Conservation (phyloP, 2,797 vertebrate species). For the Argentina silus region DNA sequence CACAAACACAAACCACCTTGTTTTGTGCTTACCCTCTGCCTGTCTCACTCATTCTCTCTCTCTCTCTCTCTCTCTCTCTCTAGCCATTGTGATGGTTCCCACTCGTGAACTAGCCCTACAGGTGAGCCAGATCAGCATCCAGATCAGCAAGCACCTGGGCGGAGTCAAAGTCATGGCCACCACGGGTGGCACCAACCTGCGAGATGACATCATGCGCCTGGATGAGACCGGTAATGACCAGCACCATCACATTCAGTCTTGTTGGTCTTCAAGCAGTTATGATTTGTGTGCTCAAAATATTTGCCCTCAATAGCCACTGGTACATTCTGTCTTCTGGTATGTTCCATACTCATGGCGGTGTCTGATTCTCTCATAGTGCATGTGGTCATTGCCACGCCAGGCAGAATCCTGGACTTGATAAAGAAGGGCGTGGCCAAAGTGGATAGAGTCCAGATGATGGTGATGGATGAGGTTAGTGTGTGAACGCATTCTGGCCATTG, state of each 20-base stretch:
- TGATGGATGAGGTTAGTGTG: conserved; percentile 82
- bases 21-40: background rate
- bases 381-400: conserved; percentile 83
- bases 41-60: background rate
- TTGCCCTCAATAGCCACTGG: no score
- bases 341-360: no score
- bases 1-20: background rate
- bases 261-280: no score
- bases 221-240: conserved; percentile 76
- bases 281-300: no score
- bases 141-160: conserved; percentile 83
- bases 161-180: conserved; percentile 86
- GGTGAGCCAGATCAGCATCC: conserved; percentile 84
- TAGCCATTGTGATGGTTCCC: conserved; percentile 82
- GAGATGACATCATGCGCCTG: conserved; percentile 84
- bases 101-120: conserved; percentile 84
- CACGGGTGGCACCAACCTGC: conserved; percentile 82
- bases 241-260: background rate
- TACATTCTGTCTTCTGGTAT: no score
- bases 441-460: conserved; percentile 81
- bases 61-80: background rate
- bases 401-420: conserved; percentile 83
- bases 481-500: background rate
- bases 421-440: conserved; percentile 85
- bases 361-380: conserved; percentile 68